Base-by-base conservation (phyloP, 2,888 invertebrate species). In the Hypsopygia costalis region DNA sequence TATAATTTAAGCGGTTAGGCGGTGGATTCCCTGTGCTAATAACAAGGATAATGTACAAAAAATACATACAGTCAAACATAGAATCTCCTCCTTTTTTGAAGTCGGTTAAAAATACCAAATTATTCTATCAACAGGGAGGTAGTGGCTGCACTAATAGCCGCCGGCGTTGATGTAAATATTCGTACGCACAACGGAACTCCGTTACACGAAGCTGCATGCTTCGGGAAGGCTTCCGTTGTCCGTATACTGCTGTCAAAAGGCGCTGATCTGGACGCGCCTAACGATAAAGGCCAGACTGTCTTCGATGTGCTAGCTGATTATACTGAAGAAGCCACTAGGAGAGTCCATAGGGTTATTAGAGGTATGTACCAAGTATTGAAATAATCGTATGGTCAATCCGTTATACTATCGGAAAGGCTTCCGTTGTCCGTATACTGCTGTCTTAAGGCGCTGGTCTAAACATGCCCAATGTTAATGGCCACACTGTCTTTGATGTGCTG, bases 131-230 rank as follows among this genome's bases (percentile, higher is more conserved):
- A n/a, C 82, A 95, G 94, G 78, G 92, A 92, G 39, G 95, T 98
- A 28, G 97, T 98, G 22, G 93, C 93, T 60, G 92, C 94, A 0
- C 88, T 98, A 1, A 90, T 98, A 36, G 91, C 93, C 7, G 94
- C 96, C 10, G 97, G 97, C 0, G 94, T 97, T 60, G 94, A 95
- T 72, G 95, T 97, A 3, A 97, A 98, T 81, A 91, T 95, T 22
- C 90, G 94, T 56, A 97, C 97, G 8, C 92, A 94, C 44, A 92
- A 93, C 22, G 98, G 98, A 0, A 97, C 97, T 4, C 96, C 98
- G 0, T 90, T 98, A 47, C 98, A 98, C 86, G 97, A 98, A 73
- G 98, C 98, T 0, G 97, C 97, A 0, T 91, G 97, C 12, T 97
- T 94, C 74, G 97, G 97, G 10, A 97, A 97, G 78, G 93, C 95